A percentile compares a stretch with the other conserved stretches of the same genome.
Evolutionary conservation across 2,797 vertebrate genomes (phyloP).

Genomic region (Aselliscus stoliczkanus): DNA sequence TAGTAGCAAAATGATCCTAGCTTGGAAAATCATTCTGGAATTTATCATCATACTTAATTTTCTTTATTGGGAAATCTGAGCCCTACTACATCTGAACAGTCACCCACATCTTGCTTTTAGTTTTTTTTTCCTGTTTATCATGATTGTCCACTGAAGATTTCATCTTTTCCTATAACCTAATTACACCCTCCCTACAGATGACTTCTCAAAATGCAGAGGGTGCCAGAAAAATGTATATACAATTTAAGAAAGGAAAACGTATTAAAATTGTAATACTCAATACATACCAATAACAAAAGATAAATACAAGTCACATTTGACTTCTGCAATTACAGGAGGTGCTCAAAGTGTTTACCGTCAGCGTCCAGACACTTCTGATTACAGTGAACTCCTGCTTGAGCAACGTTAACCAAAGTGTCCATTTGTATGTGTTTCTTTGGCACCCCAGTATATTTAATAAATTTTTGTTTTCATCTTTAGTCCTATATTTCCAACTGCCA

Average conservation of each 20-base stretch:
- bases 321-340: no score
- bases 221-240: no score
- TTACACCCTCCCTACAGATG: background rate
- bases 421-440: no score
- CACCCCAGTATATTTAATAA: background rate
- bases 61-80: background rate
- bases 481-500: background rate
- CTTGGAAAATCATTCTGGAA: background rate
- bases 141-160: background rate
- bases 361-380: no score
- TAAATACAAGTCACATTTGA: no score
- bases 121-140: background rate
- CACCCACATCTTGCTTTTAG: background rate
- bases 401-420: no score
- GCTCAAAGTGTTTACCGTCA: no score
- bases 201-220: background rate
- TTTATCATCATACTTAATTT: background rate
- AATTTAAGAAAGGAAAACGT: no score
- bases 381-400: no score
- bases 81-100: background rate
- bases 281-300: no score
- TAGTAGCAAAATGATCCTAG: background rate
- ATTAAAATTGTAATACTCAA: no score
- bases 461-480: background rate
- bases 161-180: background rate